Evolutionary conservation across 2,113 vertebrate genomes (phyloP).

Genomic region (Bettongia penicillata): DNA sequence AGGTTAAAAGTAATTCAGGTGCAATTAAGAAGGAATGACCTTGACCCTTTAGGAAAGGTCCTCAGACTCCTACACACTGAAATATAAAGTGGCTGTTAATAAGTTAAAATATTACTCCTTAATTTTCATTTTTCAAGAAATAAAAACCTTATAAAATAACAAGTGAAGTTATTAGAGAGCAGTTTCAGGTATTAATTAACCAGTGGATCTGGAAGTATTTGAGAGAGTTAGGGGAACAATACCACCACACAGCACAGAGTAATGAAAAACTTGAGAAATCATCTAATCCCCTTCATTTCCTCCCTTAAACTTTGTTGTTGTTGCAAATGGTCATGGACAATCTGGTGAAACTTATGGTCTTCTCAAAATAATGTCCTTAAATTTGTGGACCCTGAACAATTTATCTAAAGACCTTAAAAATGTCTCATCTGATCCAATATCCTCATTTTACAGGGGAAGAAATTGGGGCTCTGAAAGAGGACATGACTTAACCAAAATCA

Average conservation of each 20-base stretch:
- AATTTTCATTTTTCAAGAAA: not conserved
- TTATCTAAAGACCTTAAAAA: not conserved
- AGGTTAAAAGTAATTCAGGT: slow-evolving; percentile 88
- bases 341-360: not conserved
- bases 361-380: not conserved
- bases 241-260: not conserved
- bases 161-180: not conserved
- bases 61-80: not conserved
- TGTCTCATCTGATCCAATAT: not conserved
- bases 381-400: not conserved
- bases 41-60: not conserved
- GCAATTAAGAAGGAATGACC: slow-evolving; percentile 81
- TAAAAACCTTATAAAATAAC: not conserved
- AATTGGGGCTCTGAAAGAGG: not conserved
- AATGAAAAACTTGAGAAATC: not conserved
- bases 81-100: not conserved
- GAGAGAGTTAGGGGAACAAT: not conserved
- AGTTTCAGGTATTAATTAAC: not conserved
- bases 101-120: not conserved
- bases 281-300: not conserved
- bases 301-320: not conserved
- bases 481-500: not conserved
- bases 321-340: not conserved
- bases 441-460: not conserved
- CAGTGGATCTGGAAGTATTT: not conserved